Evolutionary conservation across 1,140 invertebrate genomes (phyloP).

Genomic region (Archegozetes longisetosus): DNA sequence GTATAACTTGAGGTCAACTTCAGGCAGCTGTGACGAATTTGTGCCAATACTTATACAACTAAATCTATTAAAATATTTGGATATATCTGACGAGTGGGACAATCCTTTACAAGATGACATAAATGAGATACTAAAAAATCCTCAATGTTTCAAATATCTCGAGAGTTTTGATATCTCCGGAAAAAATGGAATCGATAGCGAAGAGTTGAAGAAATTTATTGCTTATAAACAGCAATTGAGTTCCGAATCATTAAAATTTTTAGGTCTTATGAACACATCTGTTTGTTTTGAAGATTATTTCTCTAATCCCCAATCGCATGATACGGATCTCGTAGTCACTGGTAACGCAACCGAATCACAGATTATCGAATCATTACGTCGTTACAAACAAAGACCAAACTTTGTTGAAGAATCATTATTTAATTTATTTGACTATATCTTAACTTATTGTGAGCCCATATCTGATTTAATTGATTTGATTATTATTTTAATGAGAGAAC

Average conservation of each 20-base stretch:
- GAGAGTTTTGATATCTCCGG: slow-evolving; percentile 52
- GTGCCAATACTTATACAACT: slow-evolving; percentile 41
- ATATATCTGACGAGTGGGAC: slow-evolving; percentile 45
- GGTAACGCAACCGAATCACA: background rate
- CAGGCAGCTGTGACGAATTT: slow-evolving; percentile 25
- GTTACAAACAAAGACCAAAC: background rate
- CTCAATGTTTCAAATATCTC: slow-evolving; percentile 40
- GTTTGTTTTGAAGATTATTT: slow-evolving; percentile 20
- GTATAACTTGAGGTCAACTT: slow-evolving; percentile 1
- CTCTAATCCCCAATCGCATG: background rate
- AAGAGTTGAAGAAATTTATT: slow-evolving; percentile 30
- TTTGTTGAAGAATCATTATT: background rate
- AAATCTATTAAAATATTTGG: slow-evolving; percentile 41
- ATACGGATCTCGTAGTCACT: background rate
- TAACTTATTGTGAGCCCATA: background rate
- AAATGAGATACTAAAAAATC: slow-evolving; percentile 34
- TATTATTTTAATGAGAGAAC: slow-evolving; percentile 40
- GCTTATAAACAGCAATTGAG: background rate
- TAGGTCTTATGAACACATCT: background rate
- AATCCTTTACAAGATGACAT: slow-evolving; percentile 31
- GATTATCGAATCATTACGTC: background rate
- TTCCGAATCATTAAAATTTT: background rate
- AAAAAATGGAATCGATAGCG: slow-evolving; percentile 36
- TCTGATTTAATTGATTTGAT: background rate
- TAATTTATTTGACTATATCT: background rate